Evolutionary conservation across 2,797 vertebrate genomes (phyloP), one percentile per base, ranked within the genome.

Genomic region (Diglossa cyanea): DNA sequence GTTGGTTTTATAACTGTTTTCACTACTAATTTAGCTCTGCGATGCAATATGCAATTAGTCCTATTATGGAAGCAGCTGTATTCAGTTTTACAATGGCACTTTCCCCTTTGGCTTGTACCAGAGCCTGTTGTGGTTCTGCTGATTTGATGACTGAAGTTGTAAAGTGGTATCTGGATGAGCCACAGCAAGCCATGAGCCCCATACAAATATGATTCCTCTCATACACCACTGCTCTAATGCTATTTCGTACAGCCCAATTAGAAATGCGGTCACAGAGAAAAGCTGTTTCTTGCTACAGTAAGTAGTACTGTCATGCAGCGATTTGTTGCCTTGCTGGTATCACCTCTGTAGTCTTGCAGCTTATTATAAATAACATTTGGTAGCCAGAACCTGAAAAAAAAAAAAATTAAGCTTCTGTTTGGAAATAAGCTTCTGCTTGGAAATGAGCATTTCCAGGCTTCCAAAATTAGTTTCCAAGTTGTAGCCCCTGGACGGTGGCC

Each of bases 11-110:
- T 98, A 98, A 98, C 98, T 98, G 98, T 98, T 99, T 98, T 98
- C 97, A 97, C 98, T 98, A 98, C 98, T 99, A 99, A 99, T 99
- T 99, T 99, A 98, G 98, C 97, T 98, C 98, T 98, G 98, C 98
- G 98, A 98, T 99, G 98, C 98, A 99, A 98, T 98, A 96, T 99
- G 98, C 98, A 99, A 99, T 99, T 99, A 99, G 98, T 97, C 98
- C 98, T 98, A 99, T 99, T 99, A 99, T 99, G 98, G 98, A 98
- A 98, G 98, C 99, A 99, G 99, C 99, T 99, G 99, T 98, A 97
- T 97, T 98, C 98, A 97, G 98, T 98, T 98, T 98, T 96, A 98
- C 97, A 98, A 98, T 98, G 97, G 98, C 97, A 97, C 97, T 97
- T 96, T 96, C 95, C 96, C 93, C 88, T 95, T 96, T 97, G 97